These are phyloP conservation scores for Poecile atricapillus DNA, from an alignment of 2,113 vertebrate species.

Conservation along the genomic window DNA sequence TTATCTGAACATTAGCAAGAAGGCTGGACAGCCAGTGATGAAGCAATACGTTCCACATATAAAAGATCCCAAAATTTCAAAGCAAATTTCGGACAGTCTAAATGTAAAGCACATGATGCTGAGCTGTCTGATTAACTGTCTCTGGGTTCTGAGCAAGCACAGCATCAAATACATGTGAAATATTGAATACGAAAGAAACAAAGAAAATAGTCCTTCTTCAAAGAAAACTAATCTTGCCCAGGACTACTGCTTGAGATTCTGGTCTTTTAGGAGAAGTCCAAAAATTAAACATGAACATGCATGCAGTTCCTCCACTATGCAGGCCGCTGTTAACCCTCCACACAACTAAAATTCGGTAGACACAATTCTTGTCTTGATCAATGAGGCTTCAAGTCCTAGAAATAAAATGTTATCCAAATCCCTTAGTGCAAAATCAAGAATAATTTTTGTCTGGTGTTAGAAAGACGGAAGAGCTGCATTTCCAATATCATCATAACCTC, in stretches of 20 bases:
- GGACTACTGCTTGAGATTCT: background rate
- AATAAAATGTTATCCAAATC: background rate
- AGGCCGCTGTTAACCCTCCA: background rate
- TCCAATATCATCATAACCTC: background rate
- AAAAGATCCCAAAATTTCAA: background rate
- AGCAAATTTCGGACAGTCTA: background rate
- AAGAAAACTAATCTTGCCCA: background rate
- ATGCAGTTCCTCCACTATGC: background rate
- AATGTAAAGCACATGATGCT: background rate
- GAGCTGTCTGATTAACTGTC: background rate
- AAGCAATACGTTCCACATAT: background rate
- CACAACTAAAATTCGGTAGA: background rate
- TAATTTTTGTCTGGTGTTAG: background rate
- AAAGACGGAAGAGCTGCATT: background rate
- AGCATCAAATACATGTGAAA: background rate
- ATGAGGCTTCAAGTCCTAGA: background rate
- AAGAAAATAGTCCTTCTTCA: background rate
- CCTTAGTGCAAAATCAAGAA: background rate
- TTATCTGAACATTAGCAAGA: background rate
- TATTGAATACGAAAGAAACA: background rate
- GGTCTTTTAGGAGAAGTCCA: background rate
- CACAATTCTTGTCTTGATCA: background rate
- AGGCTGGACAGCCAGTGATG: background rate
- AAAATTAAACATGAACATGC: background rate
- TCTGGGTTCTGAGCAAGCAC: background rate